Conservation (phyloP, 2,888 invertebrate genomes). For the Tipula unca region DNA sequence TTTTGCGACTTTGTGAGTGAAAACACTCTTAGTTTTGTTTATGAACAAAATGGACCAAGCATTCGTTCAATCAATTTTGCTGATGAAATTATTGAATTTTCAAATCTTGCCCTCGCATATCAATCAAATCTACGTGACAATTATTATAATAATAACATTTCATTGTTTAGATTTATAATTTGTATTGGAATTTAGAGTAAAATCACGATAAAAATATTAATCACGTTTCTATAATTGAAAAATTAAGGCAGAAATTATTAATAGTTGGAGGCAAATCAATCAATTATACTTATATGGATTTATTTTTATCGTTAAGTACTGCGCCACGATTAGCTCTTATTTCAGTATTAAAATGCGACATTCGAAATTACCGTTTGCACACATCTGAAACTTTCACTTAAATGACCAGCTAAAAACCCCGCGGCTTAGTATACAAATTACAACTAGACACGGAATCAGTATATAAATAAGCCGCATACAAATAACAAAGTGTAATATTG, state of each 20-base stretch:
- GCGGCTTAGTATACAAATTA: neutral
- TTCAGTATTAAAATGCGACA: too few relatives aligned
- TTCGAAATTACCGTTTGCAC: too few relatives aligned
- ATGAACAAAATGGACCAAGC: too few relatives aligned
- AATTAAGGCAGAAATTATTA: neutral
- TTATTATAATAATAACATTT: neutral
- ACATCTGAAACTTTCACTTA: too few relatives aligned
- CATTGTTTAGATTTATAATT: neutral
- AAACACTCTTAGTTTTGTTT: too few relatives aligned
- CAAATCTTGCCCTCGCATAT: neutral
- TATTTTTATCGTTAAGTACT: neutral
- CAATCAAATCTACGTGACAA: neutral
- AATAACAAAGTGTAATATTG: neutral
- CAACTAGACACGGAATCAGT: neutral
- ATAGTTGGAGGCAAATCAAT: neutral
- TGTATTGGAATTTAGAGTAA: neutral
- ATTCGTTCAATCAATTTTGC: too few relatives aligned
- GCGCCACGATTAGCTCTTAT: too few relatives aligned
- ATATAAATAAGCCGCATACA: too few relatives aligned
- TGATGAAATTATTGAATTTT: too few relatives aligned
- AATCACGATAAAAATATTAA: neutral
- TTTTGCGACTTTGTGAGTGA: too few relatives aligned
- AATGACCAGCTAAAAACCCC: neutral
- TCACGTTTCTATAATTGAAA: neutral
- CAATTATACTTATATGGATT: neutral